Conservation (phyloP, 2,888 invertebrate species). For the Phyto melanocephala region DNA sequence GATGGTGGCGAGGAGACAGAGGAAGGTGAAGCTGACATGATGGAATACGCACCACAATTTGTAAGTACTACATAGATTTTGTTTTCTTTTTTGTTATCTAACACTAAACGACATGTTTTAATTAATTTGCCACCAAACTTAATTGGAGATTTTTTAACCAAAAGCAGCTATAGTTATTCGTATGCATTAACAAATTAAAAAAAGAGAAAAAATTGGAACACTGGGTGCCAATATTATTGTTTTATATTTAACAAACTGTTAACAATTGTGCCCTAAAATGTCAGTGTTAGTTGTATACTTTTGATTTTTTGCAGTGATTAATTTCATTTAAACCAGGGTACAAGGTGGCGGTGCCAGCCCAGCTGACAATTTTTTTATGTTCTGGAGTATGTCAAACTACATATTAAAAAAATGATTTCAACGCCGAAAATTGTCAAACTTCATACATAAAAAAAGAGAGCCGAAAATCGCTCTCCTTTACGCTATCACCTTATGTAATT, state of each 20-base stretch:
- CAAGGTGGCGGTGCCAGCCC: no score
- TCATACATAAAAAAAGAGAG: no score
- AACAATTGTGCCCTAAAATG: slow-evolving; percentile 7
- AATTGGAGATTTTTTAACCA: background rate
- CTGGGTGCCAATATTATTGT: background rate
- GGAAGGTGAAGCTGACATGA: slow-evolving; percentile 72
- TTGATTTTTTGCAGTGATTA: no score
- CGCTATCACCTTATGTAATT: no score
- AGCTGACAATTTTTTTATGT: no score
- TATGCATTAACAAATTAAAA: background rate
- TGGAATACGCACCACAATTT: slow-evolving; percentile 77
- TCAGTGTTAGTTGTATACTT: background rate
- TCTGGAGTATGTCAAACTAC: no score
- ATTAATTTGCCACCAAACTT: slow-evolving; percentile 5
- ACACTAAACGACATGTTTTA: background rate
- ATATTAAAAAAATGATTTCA: no score
- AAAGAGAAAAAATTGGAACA: background rate
- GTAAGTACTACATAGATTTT: no score
- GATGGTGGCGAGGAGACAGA: slow-evolving; percentile 29
- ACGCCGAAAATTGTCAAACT: no score
- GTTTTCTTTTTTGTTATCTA: background rate
- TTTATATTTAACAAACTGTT: background rate
- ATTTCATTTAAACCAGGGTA: no score
- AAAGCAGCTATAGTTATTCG: background rate
- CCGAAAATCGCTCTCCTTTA: no score